Evolutionary conservation across 2,888 invertebrate species (phyloP).

Genomic region (Papilio demoleus): DNA sequence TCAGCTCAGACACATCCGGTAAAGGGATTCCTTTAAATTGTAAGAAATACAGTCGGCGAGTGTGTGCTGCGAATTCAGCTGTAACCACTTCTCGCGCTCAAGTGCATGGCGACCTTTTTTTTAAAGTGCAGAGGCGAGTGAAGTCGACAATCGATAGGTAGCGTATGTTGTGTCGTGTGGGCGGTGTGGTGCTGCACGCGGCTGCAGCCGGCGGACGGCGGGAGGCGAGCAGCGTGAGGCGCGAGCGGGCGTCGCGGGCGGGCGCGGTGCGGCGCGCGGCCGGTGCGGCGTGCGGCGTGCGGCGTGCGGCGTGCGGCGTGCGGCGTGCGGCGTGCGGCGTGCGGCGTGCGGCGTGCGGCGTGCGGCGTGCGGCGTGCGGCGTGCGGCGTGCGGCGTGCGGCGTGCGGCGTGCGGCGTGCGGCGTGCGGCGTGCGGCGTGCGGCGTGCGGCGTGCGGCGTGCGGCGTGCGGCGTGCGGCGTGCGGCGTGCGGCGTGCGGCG

Average conservation of each 20-base stretch:
- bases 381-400: slow-evolving; percentile 83
- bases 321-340: slow-evolving; percentile 63
- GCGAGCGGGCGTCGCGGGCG: slow-evolving; percentile 31
- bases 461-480: slow-evolving; percentile 76
- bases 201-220: slow-evolving; percentile 56
- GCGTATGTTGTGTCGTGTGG: slow-evolving; percentile 62
- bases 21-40: not conserved
- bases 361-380: slow-evolving; percentile 74
- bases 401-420: slow-evolving; percentile 83
- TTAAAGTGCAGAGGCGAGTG: slow-evolving; percentile 54
- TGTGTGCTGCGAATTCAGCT: slow-evolving; percentile 13
- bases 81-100: slow-evolving; percentile 28
- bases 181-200: slow-evolving; percentile 60
- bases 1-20: slow-evolving; percentile 6
- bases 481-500: slow-evolving; percentile 72
- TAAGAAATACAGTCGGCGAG: not conserved
- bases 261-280: slow-evolving; percentile 46
- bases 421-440: slow-evolving; percentile 72
- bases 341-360: slow-evolving; percentile 67
- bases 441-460: slow-evolving; percentile 80
- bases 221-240: slow-evolving; percentile 50
- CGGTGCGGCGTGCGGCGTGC: slow-evolving; percentile 57
- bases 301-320: slow-evolving; percentile 74
- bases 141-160: slow-evolving; percentile 60
- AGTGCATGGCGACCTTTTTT: slow-evolving; percentile 48